Conservation (phyloP, 2,113 vertebrate species). For the Oreochromis niloticus region DNA sequence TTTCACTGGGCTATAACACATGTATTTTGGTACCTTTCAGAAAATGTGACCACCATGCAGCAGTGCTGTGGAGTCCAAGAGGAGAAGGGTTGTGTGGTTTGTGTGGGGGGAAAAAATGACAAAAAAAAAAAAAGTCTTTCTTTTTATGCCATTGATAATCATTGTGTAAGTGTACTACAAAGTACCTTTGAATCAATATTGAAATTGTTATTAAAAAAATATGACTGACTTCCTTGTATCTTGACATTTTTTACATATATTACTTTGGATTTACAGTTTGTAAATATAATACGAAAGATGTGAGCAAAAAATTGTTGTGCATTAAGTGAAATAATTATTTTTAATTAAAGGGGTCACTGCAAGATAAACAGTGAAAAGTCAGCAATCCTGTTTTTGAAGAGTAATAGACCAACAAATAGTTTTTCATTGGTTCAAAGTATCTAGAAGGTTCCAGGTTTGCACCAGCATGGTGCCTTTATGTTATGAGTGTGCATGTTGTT, state of each 20-base stretch:
- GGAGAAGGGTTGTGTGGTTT: not conserved
- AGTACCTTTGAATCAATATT: conserved; percentile 88
- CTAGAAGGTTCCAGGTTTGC: not conserved
- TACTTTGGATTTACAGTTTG: not conserved
- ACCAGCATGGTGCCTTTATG: not conserved
- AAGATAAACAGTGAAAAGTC: not conserved
- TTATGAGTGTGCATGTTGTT: not conserved
- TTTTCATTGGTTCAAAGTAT: not conserved
- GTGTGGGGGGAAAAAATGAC: not conserved
- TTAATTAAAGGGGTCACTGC: not conserved
- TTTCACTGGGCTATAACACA: not conserved
- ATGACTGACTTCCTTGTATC: conserved; percentile 63
- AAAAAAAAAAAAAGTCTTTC: conserved; percentile 46
- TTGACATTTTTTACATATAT: not conserved
- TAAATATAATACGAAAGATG: not conserved
- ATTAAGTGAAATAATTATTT: not conserved
- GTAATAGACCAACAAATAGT: not conserved
- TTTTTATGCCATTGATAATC: conserved; percentile 79
- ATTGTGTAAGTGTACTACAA: conserved; percentile 84
- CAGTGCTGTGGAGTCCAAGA: not conserved
- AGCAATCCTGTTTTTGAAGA: not conserved
- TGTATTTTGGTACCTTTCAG: not conserved
- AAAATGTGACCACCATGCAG: not conserved
- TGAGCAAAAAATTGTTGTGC: not conserved
- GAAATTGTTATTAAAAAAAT: conserved; percentile 84